Evolutionary conservation across 2,888 invertebrate genomes (phyloP).

Genomic region (Synergus itoensis): DNA sequence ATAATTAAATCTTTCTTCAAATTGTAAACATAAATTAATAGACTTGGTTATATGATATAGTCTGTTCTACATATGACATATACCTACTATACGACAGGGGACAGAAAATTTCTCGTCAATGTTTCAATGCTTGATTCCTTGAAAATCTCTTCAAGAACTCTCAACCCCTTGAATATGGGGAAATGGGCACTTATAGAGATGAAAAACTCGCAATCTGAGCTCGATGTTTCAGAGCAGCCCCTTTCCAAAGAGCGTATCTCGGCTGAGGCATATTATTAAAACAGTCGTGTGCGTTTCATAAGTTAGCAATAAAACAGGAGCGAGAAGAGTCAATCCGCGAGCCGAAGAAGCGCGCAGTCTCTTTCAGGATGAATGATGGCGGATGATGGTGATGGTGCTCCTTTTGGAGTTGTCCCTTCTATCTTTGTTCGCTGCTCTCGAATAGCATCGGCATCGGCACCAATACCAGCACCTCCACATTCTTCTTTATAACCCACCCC

Average conservation of each 20-base stretch:
- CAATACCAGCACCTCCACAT: conserved; percentile 11
- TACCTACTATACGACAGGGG: no score
- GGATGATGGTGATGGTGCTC: conserved; percentile 45
- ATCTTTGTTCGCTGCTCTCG: conserved; percentile 50
- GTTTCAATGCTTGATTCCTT: no score
- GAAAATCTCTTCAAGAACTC: background rate
- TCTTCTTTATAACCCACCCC: conserved; percentile 54
- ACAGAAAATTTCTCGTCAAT: no score
- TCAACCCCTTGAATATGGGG: background rate
- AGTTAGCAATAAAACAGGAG: conserved; percentile 49
- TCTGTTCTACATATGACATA: no score
- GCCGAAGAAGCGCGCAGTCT: conserved; percentile 49
- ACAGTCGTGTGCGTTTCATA: background rate
- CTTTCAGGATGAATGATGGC: conserved; percentile 34
- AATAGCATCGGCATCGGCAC: background rate
- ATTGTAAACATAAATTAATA: no score
- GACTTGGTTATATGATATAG: no score
- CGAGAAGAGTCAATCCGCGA: conserved; percentile 35
- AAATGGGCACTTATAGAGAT: background rate
- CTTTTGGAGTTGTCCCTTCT: conserved; percentile 44
- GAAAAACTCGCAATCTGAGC: background rate
- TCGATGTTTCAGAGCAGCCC: background rate
- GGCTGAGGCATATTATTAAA: background rate
- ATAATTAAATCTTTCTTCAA: no score
- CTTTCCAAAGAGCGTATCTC: background rate